These are phyloP conservation scores for Trachemys scripta DNA, from an alignment of 2,113 vertebrate species.

Conservation along the genomic window DNA sequence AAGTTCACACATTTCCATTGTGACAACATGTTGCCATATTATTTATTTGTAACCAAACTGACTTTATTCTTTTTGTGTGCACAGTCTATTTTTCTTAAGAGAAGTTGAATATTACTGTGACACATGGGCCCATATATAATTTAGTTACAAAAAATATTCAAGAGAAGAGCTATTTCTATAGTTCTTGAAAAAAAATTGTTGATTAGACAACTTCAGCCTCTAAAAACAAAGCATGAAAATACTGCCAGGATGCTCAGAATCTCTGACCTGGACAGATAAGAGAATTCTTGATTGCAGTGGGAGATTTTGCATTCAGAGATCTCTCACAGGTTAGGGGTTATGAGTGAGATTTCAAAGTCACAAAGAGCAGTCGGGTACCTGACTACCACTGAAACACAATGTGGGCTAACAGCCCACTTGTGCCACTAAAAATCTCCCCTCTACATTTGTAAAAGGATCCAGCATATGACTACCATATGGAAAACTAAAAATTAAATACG, in stretches of 20 bases:
- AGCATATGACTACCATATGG: accelerated
- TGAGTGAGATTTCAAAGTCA: neutral
- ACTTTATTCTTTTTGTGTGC: neutral
- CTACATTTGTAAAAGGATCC: neutral
- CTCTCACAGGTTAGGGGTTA: neutral
- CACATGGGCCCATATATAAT: neutral
- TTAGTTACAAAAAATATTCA: neutral
- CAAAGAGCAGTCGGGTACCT: neutral
- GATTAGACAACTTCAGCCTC: neutral
- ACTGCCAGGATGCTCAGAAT: neutral
- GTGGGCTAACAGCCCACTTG: accelerated
- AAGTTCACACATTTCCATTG: neutral
- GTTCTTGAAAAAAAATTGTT: neutral
- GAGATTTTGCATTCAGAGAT: neutral
- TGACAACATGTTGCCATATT: neutral
- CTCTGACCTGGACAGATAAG: neutral
- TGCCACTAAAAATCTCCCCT: neutral
- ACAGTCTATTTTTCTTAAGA: neutral
- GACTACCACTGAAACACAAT: neutral
- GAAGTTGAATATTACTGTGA: neutral
- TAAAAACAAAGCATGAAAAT: neutral
- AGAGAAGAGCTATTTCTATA: neutral
- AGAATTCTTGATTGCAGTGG: neutral
- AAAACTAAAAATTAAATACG: neutral
- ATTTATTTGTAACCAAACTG: neutral